A percentile compares a stretch with the other conserved stretches of the same genome.
Evolutionary conservation across 2,113 vertebrate genomes (phyloP).

Genomic region (Hystrix cristata): DNA sequence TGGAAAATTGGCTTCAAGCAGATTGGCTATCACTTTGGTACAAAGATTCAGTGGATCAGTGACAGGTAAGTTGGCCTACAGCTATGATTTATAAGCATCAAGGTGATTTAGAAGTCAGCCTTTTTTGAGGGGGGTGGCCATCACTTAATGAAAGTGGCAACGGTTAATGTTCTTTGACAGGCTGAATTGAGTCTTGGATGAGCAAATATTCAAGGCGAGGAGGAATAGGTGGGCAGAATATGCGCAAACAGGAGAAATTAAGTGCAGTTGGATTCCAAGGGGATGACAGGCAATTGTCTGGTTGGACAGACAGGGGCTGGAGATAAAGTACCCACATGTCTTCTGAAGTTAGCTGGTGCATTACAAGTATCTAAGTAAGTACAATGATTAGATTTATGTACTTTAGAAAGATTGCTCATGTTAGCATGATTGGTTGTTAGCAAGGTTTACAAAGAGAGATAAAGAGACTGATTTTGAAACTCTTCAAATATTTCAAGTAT

Average conservation of each 20-base stretch:
- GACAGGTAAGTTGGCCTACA: not conserved
- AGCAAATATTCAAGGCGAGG: not conserved
- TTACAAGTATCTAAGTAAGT: not conserved
- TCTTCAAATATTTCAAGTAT: not conserved
- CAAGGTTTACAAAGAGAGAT: not conserved
- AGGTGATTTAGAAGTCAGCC: not conserved
- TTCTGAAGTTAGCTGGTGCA: not conserved
- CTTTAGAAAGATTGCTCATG: not conserved
- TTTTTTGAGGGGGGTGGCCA: not conserved
- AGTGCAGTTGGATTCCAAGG: not conserved
- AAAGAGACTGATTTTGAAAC: not conserved
- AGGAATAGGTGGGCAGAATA: not conserved
- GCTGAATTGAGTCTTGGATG: not conserved
- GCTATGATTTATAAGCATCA: not conserved
- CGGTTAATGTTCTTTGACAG: not conserved
- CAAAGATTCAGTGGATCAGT: not conserved
- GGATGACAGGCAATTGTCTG: not conserved
- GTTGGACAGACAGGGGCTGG: not conserved
- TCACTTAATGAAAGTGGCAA: not conserved
- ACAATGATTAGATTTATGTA: not conserved
- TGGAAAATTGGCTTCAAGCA: not conserved
- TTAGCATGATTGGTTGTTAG: not conserved
- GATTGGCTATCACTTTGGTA: not conserved
- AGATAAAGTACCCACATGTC: not conserved
- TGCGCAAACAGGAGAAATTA: not conserved